phyloP scores from a whole-genome alignment of 2,113 vertebrate genomes.

The Lanius ludovicianus region DNA sequence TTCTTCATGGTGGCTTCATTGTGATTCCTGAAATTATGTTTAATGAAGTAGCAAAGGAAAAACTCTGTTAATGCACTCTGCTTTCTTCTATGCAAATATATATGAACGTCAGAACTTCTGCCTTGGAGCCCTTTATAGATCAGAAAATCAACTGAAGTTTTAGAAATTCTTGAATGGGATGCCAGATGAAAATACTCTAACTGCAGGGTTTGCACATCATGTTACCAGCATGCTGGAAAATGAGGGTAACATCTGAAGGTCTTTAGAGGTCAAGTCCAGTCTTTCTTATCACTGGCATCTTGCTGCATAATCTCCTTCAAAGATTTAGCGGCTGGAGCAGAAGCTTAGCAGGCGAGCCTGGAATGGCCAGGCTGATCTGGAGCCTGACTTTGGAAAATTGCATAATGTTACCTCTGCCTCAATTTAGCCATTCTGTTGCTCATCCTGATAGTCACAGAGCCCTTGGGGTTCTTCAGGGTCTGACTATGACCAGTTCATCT shows the following conservation, averaged over 20 bases:
- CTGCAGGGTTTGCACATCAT: background rate
- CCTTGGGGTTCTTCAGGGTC: background rate
- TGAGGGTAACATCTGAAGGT: background rate
- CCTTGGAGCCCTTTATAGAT: background rate
- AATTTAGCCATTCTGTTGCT: background rate
- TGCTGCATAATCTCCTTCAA: constrained; percentile 28
- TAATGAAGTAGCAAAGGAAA: constrained; percentile 3
- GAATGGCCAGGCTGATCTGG: background rate
- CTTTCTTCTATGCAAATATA: background rate
- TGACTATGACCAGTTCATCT: background rate
- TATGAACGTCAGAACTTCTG: background rate
- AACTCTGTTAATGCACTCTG: background rate
- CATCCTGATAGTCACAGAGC: background rate
- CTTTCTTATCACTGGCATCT: background rate
- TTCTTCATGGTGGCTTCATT: background rate
- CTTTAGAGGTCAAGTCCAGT: constrained; percentile 16
- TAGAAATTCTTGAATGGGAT: background rate
- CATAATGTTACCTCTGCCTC: background rate
- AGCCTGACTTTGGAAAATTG: background rate
- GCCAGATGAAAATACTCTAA: background rate
- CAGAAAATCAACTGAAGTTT: background rate
- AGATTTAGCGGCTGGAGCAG: constrained; percentile 20
- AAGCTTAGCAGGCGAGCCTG: background rate
- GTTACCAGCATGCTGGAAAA: background rate
- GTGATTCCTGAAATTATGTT: background rate